Evolutionary conservation across 1,140 invertebrate genomes (phyloP).

Genomic region (Vanessa tameamea): DNA sequence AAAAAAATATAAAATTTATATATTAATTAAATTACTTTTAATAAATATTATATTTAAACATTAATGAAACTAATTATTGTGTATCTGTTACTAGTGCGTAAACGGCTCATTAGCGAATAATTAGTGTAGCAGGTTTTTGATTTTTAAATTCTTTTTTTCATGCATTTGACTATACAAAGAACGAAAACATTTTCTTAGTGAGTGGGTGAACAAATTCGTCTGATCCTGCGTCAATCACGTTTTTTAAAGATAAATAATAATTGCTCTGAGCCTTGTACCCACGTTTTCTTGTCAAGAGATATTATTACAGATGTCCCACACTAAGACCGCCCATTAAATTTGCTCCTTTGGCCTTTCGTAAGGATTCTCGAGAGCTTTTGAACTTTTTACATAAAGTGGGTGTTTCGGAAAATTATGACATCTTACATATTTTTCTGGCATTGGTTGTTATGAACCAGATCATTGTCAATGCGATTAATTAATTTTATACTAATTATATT

Average conservation of each 20-base stretch:
- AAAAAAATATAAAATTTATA: too few relatives aligned
- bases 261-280: constrained; percentile 11
- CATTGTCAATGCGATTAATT: too few relatives aligned
- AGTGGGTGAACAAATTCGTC: not conserved
- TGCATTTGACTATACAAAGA: too few relatives aligned
- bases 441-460: too few relatives aligned
- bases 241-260: constrained; percentile 21
- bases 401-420: constrained; percentile 7
- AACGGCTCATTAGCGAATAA: too few relatives aligned
- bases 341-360: constrained; percentile 5
- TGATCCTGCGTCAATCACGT: not conserved
- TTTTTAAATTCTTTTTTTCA: too few relatives aligned
- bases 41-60: too few relatives aligned
- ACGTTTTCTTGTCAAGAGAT: constrained; percentile 12
- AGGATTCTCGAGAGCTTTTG: not conserved
- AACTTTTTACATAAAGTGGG: constrained; percentile 4
- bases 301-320: not conserved
- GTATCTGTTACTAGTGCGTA: too few relatives aligned
- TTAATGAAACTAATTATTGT: too few relatives aligned
- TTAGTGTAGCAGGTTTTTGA: too few relatives aligned
- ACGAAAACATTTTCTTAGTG: constrained; percentile 29
- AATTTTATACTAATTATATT: too few relatives aligned
- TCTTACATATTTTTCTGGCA: not conserved
- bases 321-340: constrained; percentile 1
- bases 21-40: too few relatives aligned